A percentile compares a stretch with the other conserved stretches of the same genome.
Evolutionary conservation across 2,797 vertebrate genomes (phyloP).

Genomic region (Molossus alvarezi): DNA sequence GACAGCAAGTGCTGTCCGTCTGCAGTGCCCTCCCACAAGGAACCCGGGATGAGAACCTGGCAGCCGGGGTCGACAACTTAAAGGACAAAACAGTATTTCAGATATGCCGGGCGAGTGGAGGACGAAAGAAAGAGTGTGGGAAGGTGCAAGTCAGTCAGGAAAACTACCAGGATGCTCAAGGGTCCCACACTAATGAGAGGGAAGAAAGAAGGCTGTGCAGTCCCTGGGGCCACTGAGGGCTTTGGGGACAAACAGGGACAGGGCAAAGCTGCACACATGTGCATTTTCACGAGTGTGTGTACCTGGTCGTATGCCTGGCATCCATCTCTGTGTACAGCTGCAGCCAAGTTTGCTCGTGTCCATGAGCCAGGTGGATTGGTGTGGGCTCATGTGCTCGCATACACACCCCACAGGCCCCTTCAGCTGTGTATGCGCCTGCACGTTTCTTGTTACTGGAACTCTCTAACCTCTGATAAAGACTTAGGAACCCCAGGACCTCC

Average conservation of each 20-base stretch:
- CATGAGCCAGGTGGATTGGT: neutral
- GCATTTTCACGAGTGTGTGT: neutral
- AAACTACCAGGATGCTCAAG: neutral
- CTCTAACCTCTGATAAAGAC: neutral
- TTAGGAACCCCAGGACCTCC: neutral
- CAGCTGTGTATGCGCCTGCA: neutral
- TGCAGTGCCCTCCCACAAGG: slow-evolving; percentile 7
- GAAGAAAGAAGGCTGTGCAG: neutral
- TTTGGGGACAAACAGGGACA: neutral
- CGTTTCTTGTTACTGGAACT: neutral
- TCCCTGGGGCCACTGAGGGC: neutral
- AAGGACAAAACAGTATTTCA: slow-evolving; percentile 53
- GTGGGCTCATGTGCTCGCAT: neutral
- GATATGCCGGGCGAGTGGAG: neutral
- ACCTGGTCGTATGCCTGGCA: neutral
- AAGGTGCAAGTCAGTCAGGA: neutral
- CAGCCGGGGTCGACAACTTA: neutral
- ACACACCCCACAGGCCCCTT: neutral
- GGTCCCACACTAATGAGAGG: neutral
- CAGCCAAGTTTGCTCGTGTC: neutral
- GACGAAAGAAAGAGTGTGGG: neutral
- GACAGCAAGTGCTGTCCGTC: slow-evolving; percentile 48
- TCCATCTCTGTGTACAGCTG: neutral
- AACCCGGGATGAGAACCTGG: slow-evolving; percentile 62
- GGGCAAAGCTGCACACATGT: neutral